phyloP scores from a whole-genome alignment of 2,797 vertebrate genomes.

The Apogon talboti region DNA sequence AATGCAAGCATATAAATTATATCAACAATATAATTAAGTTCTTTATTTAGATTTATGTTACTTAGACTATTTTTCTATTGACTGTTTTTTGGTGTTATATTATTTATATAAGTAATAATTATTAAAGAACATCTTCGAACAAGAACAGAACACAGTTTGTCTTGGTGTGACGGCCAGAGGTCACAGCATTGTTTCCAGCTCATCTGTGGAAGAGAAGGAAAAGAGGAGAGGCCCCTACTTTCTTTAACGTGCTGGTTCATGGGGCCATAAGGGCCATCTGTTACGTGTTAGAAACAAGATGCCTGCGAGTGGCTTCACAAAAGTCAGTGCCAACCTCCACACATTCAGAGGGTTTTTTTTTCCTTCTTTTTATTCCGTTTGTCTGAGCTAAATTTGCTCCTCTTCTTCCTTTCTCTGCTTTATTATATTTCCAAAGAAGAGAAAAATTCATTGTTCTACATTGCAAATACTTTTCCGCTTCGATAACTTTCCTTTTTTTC shows the following conservation, averaged over 20 bases:
- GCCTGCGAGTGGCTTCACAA: conserved; percentile 70
- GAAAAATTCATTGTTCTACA: not conserved
- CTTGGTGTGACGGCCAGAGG: conserved; percentile 49
- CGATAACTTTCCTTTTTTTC: not conserved
- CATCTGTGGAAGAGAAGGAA: conserved; percentile 33
- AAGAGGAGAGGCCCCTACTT: conserved; percentile 43
- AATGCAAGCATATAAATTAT: no score
- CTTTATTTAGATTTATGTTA: not conserved
- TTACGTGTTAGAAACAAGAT: conserved; percentile 79
- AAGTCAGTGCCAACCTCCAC: conserved; percentile 66
- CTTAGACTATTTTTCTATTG: not conserved
- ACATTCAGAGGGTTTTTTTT: conserved; percentile 53
- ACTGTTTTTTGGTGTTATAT: not conserved
- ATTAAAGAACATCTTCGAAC: not conserved
- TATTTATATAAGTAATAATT: not conserved
- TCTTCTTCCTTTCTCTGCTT: not conserved
- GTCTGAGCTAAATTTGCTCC: conserved; percentile 4
- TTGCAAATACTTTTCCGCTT: not conserved
- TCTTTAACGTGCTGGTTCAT: conserved; percentile 47
- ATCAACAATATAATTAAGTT: no score
- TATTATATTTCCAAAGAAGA: not conserved
- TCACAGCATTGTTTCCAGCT: conserved; percentile 62
- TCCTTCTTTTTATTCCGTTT: not conserved
- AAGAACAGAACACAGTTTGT: conserved; percentile 22
- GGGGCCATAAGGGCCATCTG: conserved; percentile 73